A percentile compares a stretch with the other conserved stretches of the same genome.
Conservation (phyloP, 2,797 vertebrate genomes). For the Chaenodraco wilsoni region DNA sequence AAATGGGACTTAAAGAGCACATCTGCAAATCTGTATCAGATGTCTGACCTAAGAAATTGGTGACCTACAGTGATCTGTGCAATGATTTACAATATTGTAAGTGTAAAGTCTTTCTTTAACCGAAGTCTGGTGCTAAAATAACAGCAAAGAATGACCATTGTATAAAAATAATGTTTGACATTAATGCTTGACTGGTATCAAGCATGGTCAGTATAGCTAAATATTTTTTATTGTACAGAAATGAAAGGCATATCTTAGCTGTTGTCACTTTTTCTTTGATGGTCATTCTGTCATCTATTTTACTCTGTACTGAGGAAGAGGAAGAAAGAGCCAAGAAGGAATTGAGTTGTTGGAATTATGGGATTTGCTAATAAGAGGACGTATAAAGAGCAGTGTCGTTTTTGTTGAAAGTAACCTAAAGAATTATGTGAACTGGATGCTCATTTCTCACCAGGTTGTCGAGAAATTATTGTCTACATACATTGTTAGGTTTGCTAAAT, state of each 20-base stretch:
- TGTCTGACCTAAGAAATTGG: constrained; percentile 27
- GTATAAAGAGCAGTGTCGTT: neutral
- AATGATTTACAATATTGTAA: constrained; percentile 72
- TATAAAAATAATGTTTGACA: constrained; percentile 74
- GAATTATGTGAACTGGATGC: constrained; percentile 1
- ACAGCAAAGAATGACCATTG: constrained; percentile 64
- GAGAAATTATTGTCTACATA: neutral
- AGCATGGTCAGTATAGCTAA: constrained; percentile 80
- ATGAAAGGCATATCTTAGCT: constrained; percentile 65
- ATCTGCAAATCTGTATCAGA: constrained; percentile 38
- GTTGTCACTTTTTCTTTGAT: constrained; percentile 62
- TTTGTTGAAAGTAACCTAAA: neutral
- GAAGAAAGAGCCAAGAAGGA: constrained; percentile 8
- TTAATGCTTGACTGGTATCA: constrained; percentile 97
- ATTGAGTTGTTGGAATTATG: neutral
- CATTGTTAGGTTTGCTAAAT: neutral
- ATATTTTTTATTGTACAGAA: constrained; percentile 80
- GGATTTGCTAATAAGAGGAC: neutral
- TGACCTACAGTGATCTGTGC: constrained; percentile 63
- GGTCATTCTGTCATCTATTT: constrained; percentile 36
- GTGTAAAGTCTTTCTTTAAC: constrained; percentile 65
- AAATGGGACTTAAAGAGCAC: constrained; percentile 45
- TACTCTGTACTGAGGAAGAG: constrained; percentile 28
- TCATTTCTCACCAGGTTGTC: constrained; percentile 7
- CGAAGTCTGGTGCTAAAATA: constrained; percentile 66